These are phyloP conservation scores for Trichogramma dendrolimi DNA, from an alignment of 2,888 invertebrate genomes.

Conservation along the genomic window DNA sequence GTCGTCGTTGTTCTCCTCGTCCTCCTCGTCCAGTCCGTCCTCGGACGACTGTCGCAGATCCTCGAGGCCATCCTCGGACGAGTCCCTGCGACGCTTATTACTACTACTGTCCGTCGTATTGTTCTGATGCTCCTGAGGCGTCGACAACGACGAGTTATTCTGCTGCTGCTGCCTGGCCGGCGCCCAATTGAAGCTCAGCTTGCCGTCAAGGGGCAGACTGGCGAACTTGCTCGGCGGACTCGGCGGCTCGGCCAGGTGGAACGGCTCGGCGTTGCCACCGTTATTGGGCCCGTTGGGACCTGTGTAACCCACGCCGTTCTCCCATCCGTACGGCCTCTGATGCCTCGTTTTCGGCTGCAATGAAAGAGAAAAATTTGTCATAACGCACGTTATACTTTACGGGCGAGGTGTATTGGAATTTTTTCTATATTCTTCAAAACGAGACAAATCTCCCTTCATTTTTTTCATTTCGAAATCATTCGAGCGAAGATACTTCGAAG, in stretches of 20 bases:
- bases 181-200: conserved; percentile 55
- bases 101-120: background rate
- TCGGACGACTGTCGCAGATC: conserved; percentile 62
- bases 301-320: conserved; percentile 49
- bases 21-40: conserved; percentile 40
- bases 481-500: too few relatives aligned
- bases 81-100: conserved; percentile 20
- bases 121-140: background rate
- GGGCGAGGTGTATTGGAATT: too few relatives aligned
- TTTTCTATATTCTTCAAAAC: too few relatives aligned
- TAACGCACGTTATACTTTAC: background rate
- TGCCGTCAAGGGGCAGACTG: conserved; percentile 64
- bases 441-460: too few relatives aligned
- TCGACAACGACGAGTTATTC: too few relatives aligned
- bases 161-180: conserved; percentile 54
- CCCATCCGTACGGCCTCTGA: conserved; percentile 73
- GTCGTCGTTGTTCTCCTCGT: conserved; percentile 33
- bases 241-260: conserved; percentile 56
- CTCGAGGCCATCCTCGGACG: conserved; percentile 69
- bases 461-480: too few relatives aligned
- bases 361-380: conserved; percentile 12
- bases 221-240: conserved; percentile 64
- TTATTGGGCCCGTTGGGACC: background rate
- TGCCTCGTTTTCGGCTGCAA: conserved; percentile 72
- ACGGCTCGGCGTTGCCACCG: conserved; percentile 34